Conservation (phyloP, 2,113 vertebrate genomes). For the Carlito syrichta region DNA sequence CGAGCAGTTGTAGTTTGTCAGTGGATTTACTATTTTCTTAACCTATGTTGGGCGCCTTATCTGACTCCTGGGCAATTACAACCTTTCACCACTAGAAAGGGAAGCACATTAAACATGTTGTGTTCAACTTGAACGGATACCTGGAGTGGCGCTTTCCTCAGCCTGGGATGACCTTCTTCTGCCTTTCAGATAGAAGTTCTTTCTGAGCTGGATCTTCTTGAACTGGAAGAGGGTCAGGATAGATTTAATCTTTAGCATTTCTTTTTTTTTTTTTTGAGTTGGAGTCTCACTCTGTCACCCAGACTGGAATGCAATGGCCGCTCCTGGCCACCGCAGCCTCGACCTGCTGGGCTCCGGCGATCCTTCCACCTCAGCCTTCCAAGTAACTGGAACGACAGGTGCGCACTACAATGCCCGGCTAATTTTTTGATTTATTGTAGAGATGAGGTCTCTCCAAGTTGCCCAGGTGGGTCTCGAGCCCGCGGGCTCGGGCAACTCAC, state of each 20-base stretch:
- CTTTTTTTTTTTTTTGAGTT: too few relatives aligned
- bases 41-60: constrained; percentile 42
- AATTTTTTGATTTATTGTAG: too few relatives aligned
- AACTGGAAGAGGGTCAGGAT: background rate
- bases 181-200: background rate
- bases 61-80: constrained; percentile 38
- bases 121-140: background rate
- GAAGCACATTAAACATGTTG: constrained; percentile 1
- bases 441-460: too few relatives aligned
- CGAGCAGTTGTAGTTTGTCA: background rate
- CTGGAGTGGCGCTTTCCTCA: background rate
- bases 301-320: too few relatives aligned
- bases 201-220: background rate
- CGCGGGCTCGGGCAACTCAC: too few relatives aligned
- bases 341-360: too few relatives aligned
- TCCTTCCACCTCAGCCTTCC: too few relatives aligned
- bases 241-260: background rate
- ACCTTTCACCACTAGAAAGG: constrained; percentile 9
- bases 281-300: too few relatives aligned
- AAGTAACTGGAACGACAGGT: too few relatives aligned
- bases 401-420: too few relatives aligned
- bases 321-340: too few relatives aligned
- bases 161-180: background rate
- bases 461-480: too few relatives aligned
- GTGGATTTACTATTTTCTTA: constrained; percentile 18